Evolutionary conservation across 2,797 vertebrate genomes (phyloP).

Genomic region (Gymnodraco acuticeps): DNA sequence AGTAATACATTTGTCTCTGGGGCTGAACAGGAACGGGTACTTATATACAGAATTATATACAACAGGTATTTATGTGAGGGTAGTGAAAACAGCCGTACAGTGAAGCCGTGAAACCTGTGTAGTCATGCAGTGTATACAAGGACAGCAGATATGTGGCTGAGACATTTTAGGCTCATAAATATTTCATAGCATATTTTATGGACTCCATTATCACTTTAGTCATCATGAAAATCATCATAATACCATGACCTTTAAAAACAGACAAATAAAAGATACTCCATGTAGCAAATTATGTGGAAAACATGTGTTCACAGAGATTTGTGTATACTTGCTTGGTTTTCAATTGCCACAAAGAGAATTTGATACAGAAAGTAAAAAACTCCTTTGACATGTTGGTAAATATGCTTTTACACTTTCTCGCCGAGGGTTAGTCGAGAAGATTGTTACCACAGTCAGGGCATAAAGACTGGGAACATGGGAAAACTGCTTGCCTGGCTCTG

Average conservation of each 20-base stretch:
- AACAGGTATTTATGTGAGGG: constrained; percentile 38
- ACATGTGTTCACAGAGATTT: constrained; percentile 7
- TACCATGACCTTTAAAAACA: constrained; percentile 20
- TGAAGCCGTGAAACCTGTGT: constrained; percentile 25
- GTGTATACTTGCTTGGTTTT: not conserved
- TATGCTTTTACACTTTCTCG: not conserved
- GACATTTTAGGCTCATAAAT: constrained; percentile 22
- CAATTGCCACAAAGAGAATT: not conserved
- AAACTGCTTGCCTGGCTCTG: not conserved
- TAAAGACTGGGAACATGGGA: not conserved
- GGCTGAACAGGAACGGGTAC: constrained; percentile 29
- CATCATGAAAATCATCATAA: constrained; percentile 4
- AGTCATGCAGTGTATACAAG: constrained; percentile 2
- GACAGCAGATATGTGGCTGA: constrained; percentile 18
- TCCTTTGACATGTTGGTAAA: not conserved
- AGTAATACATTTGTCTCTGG: constrained; percentile 34
- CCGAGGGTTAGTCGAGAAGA: not conserved
- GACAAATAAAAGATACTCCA: constrained; percentile 14
- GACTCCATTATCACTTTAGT: constrained; percentile 11
- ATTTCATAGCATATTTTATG: constrained; percentile 38
- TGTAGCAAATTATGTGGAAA: constrained; percentile 15
- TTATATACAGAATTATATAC: constrained; percentile 31
- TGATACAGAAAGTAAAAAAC: not conserved
- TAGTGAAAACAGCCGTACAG: constrained; percentile 43
- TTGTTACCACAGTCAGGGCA: not conserved